Percentiles rank a stretch among this genome's conserved stretches.
Conservation (phyloP, 2,113 vertebrate genomes). For the Pseudopipra pipra region DNA sequence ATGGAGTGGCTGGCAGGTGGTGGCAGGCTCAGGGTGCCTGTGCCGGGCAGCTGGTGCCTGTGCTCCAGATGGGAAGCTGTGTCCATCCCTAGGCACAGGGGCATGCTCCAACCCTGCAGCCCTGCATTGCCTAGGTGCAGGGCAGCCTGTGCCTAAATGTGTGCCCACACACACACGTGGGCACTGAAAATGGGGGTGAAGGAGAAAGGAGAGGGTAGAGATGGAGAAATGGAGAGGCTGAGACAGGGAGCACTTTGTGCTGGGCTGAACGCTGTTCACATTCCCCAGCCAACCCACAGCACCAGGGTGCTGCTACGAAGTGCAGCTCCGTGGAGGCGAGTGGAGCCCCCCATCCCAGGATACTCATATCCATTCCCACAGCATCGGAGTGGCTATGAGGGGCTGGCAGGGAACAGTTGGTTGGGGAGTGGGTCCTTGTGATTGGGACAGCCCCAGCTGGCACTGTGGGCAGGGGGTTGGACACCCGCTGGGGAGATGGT, state of each 20-base stretch:
- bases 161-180: neutral
- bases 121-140: accelerated
- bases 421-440: neutral
- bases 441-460: neutral
- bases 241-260: neutral
- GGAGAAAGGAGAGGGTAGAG: neutral
- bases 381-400: neutral
- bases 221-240: neutral
- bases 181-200: neutral
- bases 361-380: neutral
- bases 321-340: neutral
- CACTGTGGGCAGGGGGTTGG: neutral
- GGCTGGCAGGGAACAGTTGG: neutral
- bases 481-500: accelerated
- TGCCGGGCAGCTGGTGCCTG: neutral
- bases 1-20: accelerated
- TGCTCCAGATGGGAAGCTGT: neutral
- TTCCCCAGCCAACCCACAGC: neutral
- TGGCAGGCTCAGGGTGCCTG: neutral
- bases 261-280: neutral
- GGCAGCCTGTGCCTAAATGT: neutral
- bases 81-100: neutral
- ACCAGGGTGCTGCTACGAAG: neutral
- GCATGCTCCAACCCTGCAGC: neutral
- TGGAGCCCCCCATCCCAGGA: accelerated